Base-by-base conservation (phyloP, 2,797 vertebrate species). In the Bradypodion ventrale region DNA sequence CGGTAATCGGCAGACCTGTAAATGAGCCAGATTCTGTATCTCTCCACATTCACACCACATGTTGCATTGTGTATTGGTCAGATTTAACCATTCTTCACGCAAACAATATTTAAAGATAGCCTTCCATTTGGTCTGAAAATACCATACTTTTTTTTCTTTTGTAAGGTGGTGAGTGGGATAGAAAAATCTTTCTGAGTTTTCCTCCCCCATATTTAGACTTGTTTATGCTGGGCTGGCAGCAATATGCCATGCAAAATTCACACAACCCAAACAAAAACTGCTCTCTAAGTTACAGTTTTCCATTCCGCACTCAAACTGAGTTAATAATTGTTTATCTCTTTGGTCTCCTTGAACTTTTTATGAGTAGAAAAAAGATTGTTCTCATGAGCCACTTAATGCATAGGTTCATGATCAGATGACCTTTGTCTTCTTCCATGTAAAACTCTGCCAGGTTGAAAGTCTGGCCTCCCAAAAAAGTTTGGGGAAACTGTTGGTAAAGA, bases 371-470 rank as follows among this genome's bases (percentile, higher is more conserved):
- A 0, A 44, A 56, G 15, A 65, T 84, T 15, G 37, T 74, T 90
- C 56, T 35, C 74, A 32, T 25, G 73, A 83, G 49, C 21, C 49
- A 44, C 40, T 78, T 10, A 4, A 8, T 27, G 29, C 1, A 12
- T 44, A 29, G 87, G 37, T 13, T 29, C 73, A 59, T 80, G 7
- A 49, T 1, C 15, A 79, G 87, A 16, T 0, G 35, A 68, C 2
- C 8, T 69, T 35, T 75, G 35, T 66, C 83, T 82, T 46, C 15
- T 83, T 80, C 65, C 19, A 1, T 13, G n/a, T 37, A 73, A 76
- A 40, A 32, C 27, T 59, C 7, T 80, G 88, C 86, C 78, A 84
- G 1, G 21, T 77, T 75, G 56, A 78, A 86, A 23, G 79, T 83
- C 12, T 75, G 12, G 66, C 23, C 80, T 74, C 1, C 0, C 52